Base-by-base conservation (phyloP, 2,888 invertebrate species). In the Amblyjoppa proteus region DNA sequence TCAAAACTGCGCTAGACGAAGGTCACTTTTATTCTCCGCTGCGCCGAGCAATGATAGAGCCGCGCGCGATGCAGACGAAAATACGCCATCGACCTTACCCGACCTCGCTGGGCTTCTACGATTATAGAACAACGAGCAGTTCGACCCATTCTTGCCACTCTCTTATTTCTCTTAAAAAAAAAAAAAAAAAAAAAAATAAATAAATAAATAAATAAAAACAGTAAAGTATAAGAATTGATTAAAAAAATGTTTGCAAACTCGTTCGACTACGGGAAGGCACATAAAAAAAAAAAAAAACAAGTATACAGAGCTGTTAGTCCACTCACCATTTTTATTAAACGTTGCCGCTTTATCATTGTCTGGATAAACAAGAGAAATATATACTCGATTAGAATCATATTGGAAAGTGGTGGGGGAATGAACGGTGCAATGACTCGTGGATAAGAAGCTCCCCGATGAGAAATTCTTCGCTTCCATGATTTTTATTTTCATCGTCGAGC, bases 321-420 rank as follows among this genome's bases (percentile, higher is more conserved):
- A 88, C 89, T 89, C 87, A 89, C 89, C 89, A 88, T 89, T 87
- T 88, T 88, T 68, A 83, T 81, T 85, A 87, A 85, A 56, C 66
- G 81, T 76, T 79, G 76, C 87, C 80, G 74, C 85, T 85, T 88
- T 87, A 87, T 87, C 87, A 89, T 85, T 87, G 68, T 88, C 88
- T 88, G 83, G 71, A 88, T 78, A 84, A 83, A 83, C 68, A 86
- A 85, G 49, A 89, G 66, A 85, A 85, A 84, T 66, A 83, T 71
- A 34, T 71, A 34, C 1, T 61, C 49, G 25, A 68, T 85, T 85
- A 85, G 41, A 61, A 75, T 53, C 70, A 34, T 38, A 20, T 61
- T 16, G 61, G 31, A 34, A 16, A 34, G 38, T 20, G 38, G n/a
- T 68, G 66, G 66, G 3, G 41, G 41, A 1, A 38, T 9, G 66